These are phyloP conservation scores for Drosophila pseudotalamancana DNA, from an alignment of 2,888 invertebrate species.

Conservation along the genomic window DNA sequence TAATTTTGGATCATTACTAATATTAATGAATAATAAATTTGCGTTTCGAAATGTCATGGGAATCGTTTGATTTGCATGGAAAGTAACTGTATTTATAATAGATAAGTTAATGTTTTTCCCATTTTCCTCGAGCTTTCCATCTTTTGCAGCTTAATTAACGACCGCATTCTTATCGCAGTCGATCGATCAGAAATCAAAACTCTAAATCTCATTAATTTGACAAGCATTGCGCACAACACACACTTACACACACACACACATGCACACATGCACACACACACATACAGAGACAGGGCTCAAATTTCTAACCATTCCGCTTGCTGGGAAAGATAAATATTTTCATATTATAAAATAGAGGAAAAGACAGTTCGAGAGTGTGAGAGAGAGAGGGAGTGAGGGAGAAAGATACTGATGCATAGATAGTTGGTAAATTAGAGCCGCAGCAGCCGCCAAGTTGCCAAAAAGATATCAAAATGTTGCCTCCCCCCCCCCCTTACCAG, in stretches of 20 bases:
- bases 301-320: constrained; percentile 33
- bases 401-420: constrained; percentile 37
- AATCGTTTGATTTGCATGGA: not conserved
- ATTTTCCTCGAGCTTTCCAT: constrained; percentile 2
- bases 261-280: constrained; percentile 13
- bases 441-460: constrained; percentile 44
- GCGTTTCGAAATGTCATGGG: constrained; percentile 6
- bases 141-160: constrained; percentile 24
- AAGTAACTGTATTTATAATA: constrained; percentile 1
- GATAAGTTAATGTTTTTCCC: constrained; percentile 9
- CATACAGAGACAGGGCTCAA: constrained; percentile 23
- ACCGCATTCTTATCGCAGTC: constrained; percentile 40
- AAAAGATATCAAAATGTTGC: constrained; percentile 10
- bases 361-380: constrained; percentile 20
- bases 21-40: too few species aligned
- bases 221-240: constrained; percentile 56
- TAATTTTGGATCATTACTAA: too few species aligned
- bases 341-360: constrained; percentile 43
- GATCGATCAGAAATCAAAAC: constrained; percentile 78
- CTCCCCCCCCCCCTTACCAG: too few species aligned
- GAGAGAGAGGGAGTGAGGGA: constrained; percentile 1
- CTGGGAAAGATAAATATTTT: constrained; percentile 76
- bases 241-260: constrained; percentile 24
- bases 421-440: constrained; percentile 36
- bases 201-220: constrained; percentile 77